Conservation (phyloP, 2,888 invertebrate genomes). For the Drosophila borealis region DNA sequence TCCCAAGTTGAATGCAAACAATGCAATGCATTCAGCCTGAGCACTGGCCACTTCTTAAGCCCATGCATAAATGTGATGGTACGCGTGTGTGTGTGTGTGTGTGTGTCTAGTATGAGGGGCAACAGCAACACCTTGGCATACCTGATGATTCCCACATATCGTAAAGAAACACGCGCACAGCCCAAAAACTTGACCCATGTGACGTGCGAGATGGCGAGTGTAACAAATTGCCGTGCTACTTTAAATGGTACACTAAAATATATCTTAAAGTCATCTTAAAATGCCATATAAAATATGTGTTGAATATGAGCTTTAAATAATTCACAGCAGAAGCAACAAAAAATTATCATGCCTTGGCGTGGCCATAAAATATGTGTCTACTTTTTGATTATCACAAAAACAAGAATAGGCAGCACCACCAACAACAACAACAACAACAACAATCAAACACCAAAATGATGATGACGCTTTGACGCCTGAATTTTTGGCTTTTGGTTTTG, state of each 20-base stretch:
- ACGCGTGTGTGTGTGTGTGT: constrained; percentile 1
- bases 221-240: constrained; percentile 73
- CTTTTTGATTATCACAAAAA: constrained; percentile 52
- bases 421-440: constrained; percentile 15
- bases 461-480: constrained; percentile 48
- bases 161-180: constrained; percentile 9
- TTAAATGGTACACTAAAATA: constrained; percentile 67
- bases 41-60: not conserved
- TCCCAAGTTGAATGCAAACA: constrained; percentile 5
- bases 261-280: constrained; percentile 64
- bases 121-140: constrained; percentile 34
- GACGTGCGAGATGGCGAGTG: constrained; percentile 31
- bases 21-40: constrained; percentile 17
- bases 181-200: constrained; percentile 24
- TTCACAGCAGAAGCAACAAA: constrained; percentile 39
- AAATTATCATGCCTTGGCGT: constrained; percentile 52
- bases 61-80: not conserved
- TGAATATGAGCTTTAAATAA: constrained; percentile 62
- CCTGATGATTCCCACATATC: constrained; percentile 40
- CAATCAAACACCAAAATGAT: constrained; percentile 16
- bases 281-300: constrained; percentile 64
- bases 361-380: constrained; percentile 59
- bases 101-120: constrained; percentile 5
- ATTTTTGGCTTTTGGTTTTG: constrained; percentile 29
- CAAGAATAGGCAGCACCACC: constrained; percentile 6